Evolutionary conservation across 2,888 invertebrate species (phyloP), one percentile per base, ranked within the genome.

Genomic region (Oscheius sp.): DNA sequence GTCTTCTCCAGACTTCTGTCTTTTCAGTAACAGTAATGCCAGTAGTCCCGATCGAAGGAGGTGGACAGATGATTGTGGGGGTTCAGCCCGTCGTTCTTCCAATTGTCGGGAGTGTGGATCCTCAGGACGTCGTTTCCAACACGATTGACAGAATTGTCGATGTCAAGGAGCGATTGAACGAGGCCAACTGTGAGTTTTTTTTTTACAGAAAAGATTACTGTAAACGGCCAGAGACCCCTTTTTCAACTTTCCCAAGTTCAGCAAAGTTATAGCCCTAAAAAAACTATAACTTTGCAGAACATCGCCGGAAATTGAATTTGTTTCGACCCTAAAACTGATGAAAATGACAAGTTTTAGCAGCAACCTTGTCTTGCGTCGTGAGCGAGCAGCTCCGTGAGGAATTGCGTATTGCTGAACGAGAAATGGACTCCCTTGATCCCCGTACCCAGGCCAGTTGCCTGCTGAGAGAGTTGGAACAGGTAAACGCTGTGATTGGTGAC

Each of bases 131-230:
- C 35, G 87, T 87, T 7, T 81, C 85, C 33, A 76, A 76, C 68
- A 84, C 84, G 7, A 75, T 87, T 29, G 87, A 87, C 60, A 77
- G 80, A 48, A 87, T 87, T 58, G 75, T 86, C n/a, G 83, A 86
- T 73, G 85, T 87, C 32, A 84, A 82, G 73, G 85, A 82, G 74
- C 84, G 88, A 70, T 78, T 90, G 51, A 82, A 84, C 32, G 80
- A 81, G 32, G 79, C 78, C 5, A 74, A 78, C 35, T 75, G 79
- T 78, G n/a, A 35, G 53, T 51, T 32, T 9, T n/a, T n/a, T 21
- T 21, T 4, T 55, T 35, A 7, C 32, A 70, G 21, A 42, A 7
- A 42, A 2, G 21, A 29, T 50, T 65, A 13, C 32, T 29, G 48
- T 11, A 11, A 42, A 5, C 42, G 7, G 42, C 4, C 3, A 0